phyloP scores from a whole-genome alignment of 2,113 vertebrate species.

The Eolophus roseicapilla region DNA sequence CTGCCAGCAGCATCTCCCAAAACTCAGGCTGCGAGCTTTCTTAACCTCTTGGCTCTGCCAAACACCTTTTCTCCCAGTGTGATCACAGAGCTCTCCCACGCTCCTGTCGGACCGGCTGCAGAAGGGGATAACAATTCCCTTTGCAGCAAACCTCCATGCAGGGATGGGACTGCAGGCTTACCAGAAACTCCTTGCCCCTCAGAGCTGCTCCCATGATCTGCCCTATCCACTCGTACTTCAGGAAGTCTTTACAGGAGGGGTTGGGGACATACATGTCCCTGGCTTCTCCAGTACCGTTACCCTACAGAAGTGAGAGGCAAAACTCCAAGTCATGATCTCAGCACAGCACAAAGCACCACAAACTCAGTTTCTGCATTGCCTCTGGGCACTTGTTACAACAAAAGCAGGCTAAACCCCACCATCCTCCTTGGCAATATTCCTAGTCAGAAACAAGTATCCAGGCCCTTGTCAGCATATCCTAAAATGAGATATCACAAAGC shows the following conservation, averaged over 20 bases:
- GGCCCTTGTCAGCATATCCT: neutral
- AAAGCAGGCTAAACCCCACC: neutral
- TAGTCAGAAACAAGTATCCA: neutral
- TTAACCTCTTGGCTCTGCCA: neutral
- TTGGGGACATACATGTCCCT: conserved; percentile 96
- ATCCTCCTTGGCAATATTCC: neutral
- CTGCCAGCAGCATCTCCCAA: neutral
- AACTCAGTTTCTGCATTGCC: neutral
- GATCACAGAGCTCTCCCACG: neutral
- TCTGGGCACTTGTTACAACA: neutral
- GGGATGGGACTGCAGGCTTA: conserved; percentile 57
- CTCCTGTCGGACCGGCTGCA: neutral
- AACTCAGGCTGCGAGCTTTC: neutral
- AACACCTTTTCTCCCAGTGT: neutral
- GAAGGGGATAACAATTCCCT: neutral
- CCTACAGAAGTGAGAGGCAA: conserved; percentile 68
- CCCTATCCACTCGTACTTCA: conserved; percentile 95
- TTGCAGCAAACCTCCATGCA: neutral
- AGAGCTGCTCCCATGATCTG: conserved; percentile 98
- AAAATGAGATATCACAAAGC: neutral
- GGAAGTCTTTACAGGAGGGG: conserved; percentile 92
- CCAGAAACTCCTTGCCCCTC: conserved; percentile 95
- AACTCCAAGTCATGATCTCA: neutral
- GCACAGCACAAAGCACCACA: neutral
- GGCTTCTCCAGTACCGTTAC: conserved; percentile 87